Conservation (phyloP, 2,888 invertebrate species). For the Imbricaverruca yamaguchii region DNA sequence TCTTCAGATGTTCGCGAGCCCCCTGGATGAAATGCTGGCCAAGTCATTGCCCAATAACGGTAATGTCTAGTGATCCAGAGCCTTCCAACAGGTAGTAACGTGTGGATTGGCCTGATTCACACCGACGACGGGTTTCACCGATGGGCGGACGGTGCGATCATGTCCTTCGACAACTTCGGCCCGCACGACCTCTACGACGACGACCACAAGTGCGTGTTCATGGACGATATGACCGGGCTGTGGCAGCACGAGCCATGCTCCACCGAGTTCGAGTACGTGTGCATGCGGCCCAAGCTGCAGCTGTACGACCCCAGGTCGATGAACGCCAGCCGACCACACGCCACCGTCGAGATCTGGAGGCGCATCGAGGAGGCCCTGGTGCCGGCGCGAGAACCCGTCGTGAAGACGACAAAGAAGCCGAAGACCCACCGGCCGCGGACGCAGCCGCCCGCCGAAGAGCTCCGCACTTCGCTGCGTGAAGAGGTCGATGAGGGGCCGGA, state of each 20-base stretch:
- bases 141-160: constrained; percentile 2
- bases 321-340: not conserved
- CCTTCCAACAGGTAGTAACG: not conserved
- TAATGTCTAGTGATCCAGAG: too few species aligned
- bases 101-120: constrained; percentile 7
- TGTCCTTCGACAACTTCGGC: not conserved
- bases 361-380: constrained; percentile 8
- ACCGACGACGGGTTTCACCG: constrained; percentile 15
- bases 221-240: not conserved
- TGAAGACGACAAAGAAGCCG: not conserved
- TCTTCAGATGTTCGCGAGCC: too few species aligned
- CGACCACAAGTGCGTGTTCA: not conserved
- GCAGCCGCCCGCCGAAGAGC: not conserved
- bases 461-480: not conserved
- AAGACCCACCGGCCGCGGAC: not conserved
- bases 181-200: not conserved
- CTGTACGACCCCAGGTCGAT: not conserved
- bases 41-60: too few species aligned
- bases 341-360: constrained; percentile 8
- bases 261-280: not conserved
- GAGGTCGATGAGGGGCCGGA: not conserved
- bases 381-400: not conserved
- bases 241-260: not conserved
- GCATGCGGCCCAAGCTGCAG: constrained; percentile 7
- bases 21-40: too few species aligned